Conservation (phyloP, 1,140 invertebrate species). For the Caenorhabditis elegans region WBcel235 BX284605.5:11688001-11688500, state of each 20-base stretch:
- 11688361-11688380: constrained; percentile 6
- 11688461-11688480: neutral
- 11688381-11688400: neutral
- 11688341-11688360: constrained; percentile 9
- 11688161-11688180: no score
- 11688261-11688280: neutral
- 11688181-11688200: no score
- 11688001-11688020: no score
- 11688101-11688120: no score
- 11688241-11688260: neutral
- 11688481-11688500: neutral
- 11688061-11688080: no score
- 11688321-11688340: constrained; percentile 13
- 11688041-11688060: no score
- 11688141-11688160: no score
- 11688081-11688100: no score
- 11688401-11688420: constrained; percentile 10
- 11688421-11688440: neutral
- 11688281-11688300: constrained; percentile 4
- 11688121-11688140: no score
- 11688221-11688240: no score
- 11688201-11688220: no score
- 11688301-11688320: neutral
- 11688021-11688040: no score
- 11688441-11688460: neutral